Percentiles rank a stretch among this genome's conserved stretches.
Conservation (phyloP, 2,888 invertebrate genomes). For the Leucozona laternaria region DNA sequence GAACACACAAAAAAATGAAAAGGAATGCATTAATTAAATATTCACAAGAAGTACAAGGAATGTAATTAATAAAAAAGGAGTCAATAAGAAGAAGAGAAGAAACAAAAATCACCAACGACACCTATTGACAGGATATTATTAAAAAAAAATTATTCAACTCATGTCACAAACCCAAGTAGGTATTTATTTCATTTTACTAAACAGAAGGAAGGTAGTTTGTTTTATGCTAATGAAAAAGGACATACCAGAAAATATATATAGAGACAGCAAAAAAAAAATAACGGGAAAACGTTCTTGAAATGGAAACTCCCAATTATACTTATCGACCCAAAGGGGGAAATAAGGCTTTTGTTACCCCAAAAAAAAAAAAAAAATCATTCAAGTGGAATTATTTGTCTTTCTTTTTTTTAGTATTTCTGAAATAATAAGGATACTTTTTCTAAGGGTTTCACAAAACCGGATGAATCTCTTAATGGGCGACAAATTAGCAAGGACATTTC, state of each 20-base stretch:
- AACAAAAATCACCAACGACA: slow-evolving; percentile 42
- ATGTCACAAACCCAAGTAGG: slow-evolving; percentile 34
- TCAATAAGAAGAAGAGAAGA: slow-evolving; percentile 39
- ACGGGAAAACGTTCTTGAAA: slow-evolving; percentile 28
- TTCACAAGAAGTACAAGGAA: slow-evolving; percentile 56
- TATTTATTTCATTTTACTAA: slow-evolving; percentile 32
- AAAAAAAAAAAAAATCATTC: slow-evolving; percentile 45
- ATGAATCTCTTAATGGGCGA: slow-evolving; percentile 59
- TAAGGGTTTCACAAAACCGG: slow-evolving; percentile 46
- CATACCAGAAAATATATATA: slow-evolving; percentile 12
- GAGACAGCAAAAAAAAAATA: slow-evolving; percentile 32
- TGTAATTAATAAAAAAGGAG: slow-evolving; percentile 66
- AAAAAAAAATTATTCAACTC: slow-evolving; percentile 31
- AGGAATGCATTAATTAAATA: slow-evolving; percentile 70
- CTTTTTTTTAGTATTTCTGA: slow-evolving; percentile 7
- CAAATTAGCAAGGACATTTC: slow-evolving; percentile 59
- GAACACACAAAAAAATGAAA: slow-evolving; percentile 19
- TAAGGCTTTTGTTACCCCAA: slow-evolving; percentile 27
- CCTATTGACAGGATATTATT: slow-evolving; percentile 69
- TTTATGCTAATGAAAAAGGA: slow-evolving; percentile 17
- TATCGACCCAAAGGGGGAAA: slow-evolving; percentile 51
- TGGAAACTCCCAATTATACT: slow-evolving; percentile 53
- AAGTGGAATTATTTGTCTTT: slow-evolving; percentile 32
- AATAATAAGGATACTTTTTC: slow-evolving; percentile 11
- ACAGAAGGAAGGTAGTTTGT: slow-evolving; percentile 5